phyloP scores from a whole-genome alignment of 2,797 vertebrate species.

The Chloroceryle amazona region DNA sequence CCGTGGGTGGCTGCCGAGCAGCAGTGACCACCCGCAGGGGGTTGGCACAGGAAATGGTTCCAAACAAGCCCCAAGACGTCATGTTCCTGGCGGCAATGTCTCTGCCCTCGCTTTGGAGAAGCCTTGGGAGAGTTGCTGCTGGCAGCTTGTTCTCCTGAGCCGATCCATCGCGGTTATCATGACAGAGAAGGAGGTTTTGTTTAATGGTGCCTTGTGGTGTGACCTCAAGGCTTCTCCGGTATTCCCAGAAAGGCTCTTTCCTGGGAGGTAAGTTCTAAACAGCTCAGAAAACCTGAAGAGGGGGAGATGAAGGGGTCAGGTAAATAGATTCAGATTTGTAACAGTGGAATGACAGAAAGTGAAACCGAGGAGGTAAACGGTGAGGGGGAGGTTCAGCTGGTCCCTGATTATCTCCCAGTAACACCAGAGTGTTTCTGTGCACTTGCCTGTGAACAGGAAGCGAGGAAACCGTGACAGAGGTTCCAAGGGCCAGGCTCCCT shows the following conservation, averaged over 20 bases:
- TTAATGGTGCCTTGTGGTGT: background rate
- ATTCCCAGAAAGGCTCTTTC: background rate
- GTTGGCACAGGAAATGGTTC: rapidly evolving
- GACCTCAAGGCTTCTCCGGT: background rate
- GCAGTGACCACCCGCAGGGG: background rate
- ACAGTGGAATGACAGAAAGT: rapidly evolving
- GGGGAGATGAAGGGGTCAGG: background rate
- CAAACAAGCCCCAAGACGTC: rapidly evolving
- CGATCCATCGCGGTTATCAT: background rate
- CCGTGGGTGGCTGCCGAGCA: rapidly evolving
- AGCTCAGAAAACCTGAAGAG: background rate
- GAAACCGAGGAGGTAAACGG: background rate
- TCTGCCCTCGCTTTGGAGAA: background rate
- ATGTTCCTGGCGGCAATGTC: background rate
- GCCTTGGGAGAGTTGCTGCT: background rate
- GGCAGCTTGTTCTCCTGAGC: background rate
- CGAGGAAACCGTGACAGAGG: background rate
- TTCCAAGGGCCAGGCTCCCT: background rate
- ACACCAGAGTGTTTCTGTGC: background rate
- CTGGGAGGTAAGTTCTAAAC: background rate
- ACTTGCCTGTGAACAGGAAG: too few species aligned
- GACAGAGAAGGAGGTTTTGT: background rate
- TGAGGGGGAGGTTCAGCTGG: background rate
- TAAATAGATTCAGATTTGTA: background rate
- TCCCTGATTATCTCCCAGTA: background rate